Evolutionary conservation across 2,888 invertebrate genomes (phyloP).

Genomic region (Idaea straminata): DNA sequence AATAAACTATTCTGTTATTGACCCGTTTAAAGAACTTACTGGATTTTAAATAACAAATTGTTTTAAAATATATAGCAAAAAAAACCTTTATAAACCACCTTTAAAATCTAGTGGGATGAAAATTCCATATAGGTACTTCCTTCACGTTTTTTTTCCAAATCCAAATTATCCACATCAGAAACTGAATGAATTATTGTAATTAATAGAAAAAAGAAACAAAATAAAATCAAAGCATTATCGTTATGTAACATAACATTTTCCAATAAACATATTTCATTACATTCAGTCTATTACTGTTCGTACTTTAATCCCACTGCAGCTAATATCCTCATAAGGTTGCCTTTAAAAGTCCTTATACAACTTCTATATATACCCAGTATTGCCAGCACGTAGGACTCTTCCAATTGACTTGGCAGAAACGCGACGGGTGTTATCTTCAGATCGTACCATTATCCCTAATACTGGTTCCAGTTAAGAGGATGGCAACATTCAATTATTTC

Average conservation of each 20-base stretch:
- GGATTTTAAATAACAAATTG: too few relatives aligned
- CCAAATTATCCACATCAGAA: too few relatives aligned
- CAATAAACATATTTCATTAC: not conserved
- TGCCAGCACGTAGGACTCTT: constrained; percentile 1
- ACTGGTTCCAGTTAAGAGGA: not conserved
- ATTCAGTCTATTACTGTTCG: not conserved
- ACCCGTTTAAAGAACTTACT: too few relatives aligned
- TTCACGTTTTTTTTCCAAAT: too few relatives aligned
- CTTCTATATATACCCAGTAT: not conserved
- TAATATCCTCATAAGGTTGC: not conserved
- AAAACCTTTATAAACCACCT: too few relatives aligned
- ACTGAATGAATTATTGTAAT: too few relatives aligned
- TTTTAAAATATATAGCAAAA: too few relatives aligned
- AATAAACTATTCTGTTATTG: too few relatives aligned
- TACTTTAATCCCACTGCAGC: not conserved
- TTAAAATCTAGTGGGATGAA: too few relatives aligned
- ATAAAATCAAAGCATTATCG: not conserved
- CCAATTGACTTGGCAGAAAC: not conserved
- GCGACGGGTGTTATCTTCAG: not conserved
- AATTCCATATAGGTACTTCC: too few relatives aligned
- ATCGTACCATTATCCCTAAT: not conserved
- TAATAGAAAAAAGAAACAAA: not conserved
- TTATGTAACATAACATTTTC: not conserved
- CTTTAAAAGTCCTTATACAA: not conserved
- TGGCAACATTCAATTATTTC: constrained; percentile 1